These are phyloP conservation scores for Theodoxus fluviatilis DNA, from an alignment of 2,888 invertebrate species.

Conservation along the genomic window DNA sequence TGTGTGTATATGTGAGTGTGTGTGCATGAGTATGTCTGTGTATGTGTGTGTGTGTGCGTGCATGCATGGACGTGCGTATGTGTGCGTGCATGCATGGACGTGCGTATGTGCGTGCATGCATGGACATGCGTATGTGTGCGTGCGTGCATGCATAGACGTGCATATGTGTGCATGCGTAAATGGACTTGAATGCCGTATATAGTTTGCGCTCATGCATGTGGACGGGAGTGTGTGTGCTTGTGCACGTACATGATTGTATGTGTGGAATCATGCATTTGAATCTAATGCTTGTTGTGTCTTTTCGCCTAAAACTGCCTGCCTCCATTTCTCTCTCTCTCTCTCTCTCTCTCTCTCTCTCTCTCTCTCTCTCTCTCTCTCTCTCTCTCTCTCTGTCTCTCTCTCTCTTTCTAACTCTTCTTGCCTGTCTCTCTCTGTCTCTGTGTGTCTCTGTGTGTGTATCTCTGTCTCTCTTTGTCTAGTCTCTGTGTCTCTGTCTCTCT, in stretches of 20 bases:
- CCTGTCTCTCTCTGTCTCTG: background rate
- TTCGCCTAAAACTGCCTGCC: background rate
- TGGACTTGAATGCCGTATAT: background rate
- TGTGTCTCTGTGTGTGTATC: background rate
- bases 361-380: slow-evolving; percentile 3
- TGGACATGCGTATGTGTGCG: background rate
- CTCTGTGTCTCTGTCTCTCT: background rate
- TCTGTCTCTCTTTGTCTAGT: background rate
- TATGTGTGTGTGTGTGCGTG: slow-evolving; percentile 2
- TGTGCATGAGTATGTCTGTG: background rate
- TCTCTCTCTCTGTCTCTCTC: background rate
- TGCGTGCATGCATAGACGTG: background rate
- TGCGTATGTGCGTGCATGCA: background rate
- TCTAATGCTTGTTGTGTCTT: background rate
- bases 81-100: background rate
- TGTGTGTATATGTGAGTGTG: background rate
- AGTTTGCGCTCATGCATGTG: background rate
- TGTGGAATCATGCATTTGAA: background rate
- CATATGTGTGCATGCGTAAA: background rate
- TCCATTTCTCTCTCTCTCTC: slow-evolving; percentile 9
- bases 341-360: slow-evolving; percentile 12
- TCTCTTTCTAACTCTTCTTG: slow-evolving; percentile 5
- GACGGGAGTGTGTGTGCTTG: background rate
- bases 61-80: background rate
- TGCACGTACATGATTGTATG: no score